phyloP scores from a whole-genome alignment of 2,113 vertebrate species.

The Zosterops japonicus region DNA sequence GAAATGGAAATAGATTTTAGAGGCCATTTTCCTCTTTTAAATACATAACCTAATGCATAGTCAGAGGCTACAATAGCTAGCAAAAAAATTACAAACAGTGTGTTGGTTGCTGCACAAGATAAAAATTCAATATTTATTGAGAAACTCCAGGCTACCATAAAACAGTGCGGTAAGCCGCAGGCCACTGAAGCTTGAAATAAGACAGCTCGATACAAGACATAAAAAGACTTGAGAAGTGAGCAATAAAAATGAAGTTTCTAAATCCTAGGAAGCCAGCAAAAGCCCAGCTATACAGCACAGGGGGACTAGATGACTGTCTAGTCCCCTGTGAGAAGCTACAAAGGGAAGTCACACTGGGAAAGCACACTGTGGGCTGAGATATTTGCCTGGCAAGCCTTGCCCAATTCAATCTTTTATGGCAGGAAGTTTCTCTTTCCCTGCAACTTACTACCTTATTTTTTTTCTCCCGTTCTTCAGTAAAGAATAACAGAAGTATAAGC shows the following conservation, averaged over 20 bases:
- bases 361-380: background rate
- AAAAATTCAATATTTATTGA: conserved; percentile 3
- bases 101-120: background rate
- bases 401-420: background rate
- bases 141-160: conserved; percentile 21
- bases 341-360: background rate
- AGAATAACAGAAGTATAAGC: background rate
- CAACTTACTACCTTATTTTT: background rate
- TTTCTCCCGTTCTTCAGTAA: rapidly evolving
- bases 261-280: background rate
- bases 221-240: background rate
- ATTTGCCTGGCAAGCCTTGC: background rate
- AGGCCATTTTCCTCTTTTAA: background rate
- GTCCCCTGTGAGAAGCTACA: background rate
- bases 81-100: background rate
- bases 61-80: background rate
- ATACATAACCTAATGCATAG: background rate
- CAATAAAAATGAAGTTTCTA: conserved; percentile 5
- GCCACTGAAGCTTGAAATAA: conserved; percentile 1
- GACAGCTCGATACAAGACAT: background rate
- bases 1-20: background rate
- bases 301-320: background rate
- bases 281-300: background rate
- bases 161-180: background rate
- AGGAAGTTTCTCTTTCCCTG: background rate